Evolutionary conservation across 1,140 invertebrate species (phyloP).

Genomic region (Heterodera carotae): DNA sequence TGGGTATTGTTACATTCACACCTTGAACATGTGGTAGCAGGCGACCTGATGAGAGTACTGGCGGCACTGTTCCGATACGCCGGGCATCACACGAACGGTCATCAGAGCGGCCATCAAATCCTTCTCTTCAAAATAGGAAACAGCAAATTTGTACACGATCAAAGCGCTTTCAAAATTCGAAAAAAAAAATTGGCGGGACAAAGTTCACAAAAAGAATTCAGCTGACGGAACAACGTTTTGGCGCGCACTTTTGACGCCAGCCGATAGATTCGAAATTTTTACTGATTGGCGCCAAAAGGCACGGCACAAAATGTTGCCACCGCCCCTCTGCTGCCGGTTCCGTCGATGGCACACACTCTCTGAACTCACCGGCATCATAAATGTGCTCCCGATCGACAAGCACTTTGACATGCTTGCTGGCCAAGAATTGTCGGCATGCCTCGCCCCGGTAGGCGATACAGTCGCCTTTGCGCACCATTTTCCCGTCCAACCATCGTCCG

Average conservation of each 20-base stretch:
- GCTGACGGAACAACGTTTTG: no score
- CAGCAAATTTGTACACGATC: no score
- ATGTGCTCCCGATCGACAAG: slow-evolving; percentile 51
- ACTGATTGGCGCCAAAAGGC: no score
- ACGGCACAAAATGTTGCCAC: no score
- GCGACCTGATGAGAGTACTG: slow-evolving; percentile 54
- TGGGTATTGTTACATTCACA: no score
- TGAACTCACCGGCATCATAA: slow-evolving; percentile 51
- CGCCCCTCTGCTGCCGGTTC: no score
- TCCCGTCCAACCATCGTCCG: slow-evolving; percentile 56
- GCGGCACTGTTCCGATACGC: slow-evolving; percentile 49
- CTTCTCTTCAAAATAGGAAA: slow-evolving; percentile 41
- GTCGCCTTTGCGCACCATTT: slow-evolving; percentile 43
- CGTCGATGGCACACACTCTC: no score
- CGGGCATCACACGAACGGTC: slow-evolving; percentile 50
- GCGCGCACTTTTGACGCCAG: no score
- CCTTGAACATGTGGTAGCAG: slow-evolving; percentile 54
- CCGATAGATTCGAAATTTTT: no score
- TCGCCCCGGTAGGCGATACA: slow-evolving; percentile 49
- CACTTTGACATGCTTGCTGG: slow-evolving; percentile 53
- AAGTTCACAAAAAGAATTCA: no score
- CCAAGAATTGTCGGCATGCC: slow-evolving; percentile 44
- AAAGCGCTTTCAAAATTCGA: no score
- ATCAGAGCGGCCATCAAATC: slow-evolving; percentile 47
- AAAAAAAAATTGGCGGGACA: no score